Evolutionary conservation across 2,888 invertebrate species (phyloP), one percentile per base, ranked within the genome.

Genomic region (Aelia acuminata): DNA sequence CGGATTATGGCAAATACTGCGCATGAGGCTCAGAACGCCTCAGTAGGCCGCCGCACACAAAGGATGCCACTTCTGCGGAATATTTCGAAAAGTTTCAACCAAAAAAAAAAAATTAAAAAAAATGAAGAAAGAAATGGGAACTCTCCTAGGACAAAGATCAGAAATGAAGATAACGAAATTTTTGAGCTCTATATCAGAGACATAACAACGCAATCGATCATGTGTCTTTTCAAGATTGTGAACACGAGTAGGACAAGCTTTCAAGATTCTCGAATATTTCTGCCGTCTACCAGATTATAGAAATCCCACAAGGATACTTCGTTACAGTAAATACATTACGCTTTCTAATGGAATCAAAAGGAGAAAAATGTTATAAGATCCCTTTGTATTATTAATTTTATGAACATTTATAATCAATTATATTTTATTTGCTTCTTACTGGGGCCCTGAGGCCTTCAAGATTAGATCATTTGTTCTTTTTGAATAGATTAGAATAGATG

Each of bases 1-100:
- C 43, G 39, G 22, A n/a, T 80, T 80, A 47, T 80, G 80, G 80
- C 80, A 80, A n/a, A 80, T 80, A 22, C 80, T 80, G 80, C 43
- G 39, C 80, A 47, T 18, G 35, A 80, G 15, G 3, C 63, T 35
- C 20, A 35, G 18, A 20, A 31, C 15, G 7, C 4, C 63, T 3
- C 31, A 18, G 63, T 35, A 31, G 63, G 63, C 35, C 35, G 63
- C 4, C 35, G 7, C 5, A 20, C 26, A 57, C 57, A 57, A 57
- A 70, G 35, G 31, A 3, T 5, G 5, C 5, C 18, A 18, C 4
- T 70, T 35, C 63, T 35, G 31, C 35, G 35, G 8, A 70, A 35
- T 20, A 35, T 70, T 20, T 5, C 18, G 8, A 70, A 70, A 57
- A 26, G n/a, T 57, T 57, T 57, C 57, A 0, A 7, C 35, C 18